Percentiles rank a stretch among this genome's conserved stretches.
These are phyloP conservation scores for Heliocidaris tuberculata DNA, from an alignment of 35 echinoderm and acorn worm species.

Conservation along the genomic window DNA sequence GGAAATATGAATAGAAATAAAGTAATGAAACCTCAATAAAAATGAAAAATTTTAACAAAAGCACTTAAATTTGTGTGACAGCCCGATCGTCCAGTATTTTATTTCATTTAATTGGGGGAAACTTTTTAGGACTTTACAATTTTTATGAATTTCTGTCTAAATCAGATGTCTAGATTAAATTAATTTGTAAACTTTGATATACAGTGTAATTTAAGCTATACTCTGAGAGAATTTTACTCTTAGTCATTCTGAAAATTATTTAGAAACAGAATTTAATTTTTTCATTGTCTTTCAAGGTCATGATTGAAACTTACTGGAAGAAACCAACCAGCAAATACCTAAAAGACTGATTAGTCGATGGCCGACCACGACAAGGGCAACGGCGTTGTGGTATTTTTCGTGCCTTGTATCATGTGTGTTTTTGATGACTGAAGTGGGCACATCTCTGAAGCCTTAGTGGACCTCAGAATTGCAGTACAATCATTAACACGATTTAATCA, in stretches of 20 bases:
- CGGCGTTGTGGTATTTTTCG: too few species aligned
- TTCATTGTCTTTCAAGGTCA: slow-evolving; percentile 31
- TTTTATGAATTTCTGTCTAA: too few species aligned
- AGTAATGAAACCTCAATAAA: neutral
- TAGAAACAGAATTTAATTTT: neutral
- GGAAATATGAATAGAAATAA: neutral
- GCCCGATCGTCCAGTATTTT: too few species aligned
- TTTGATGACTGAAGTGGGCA: too few species aligned
- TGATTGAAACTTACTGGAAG: slow-evolving; percentile 51
- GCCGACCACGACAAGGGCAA: slow-evolving; percentile 18
- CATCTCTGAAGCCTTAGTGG: too few species aligned
- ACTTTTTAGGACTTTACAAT: too few species aligned
- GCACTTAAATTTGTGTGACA: neutral
- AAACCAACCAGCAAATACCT: slow-evolving; percentile 51
- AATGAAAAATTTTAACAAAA: neutral
- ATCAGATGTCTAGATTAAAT: neutral
- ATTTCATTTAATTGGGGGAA: too few species aligned
- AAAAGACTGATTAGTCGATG: slow-evolving; percentile 27
- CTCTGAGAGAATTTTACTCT: neutral
- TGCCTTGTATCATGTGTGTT: too few species aligned
- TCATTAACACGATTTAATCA: too few species aligned
- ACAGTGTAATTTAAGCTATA: neutral
- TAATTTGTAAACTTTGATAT: neutral
- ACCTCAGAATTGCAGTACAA: too few species aligned
- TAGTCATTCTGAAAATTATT: too few species aligned